Percentiles rank a stretch among this genome's conserved stretches.
Conservation (phyloP, 2,113 vertebrate species). For the Xiphophorus couchianus region DNA sequence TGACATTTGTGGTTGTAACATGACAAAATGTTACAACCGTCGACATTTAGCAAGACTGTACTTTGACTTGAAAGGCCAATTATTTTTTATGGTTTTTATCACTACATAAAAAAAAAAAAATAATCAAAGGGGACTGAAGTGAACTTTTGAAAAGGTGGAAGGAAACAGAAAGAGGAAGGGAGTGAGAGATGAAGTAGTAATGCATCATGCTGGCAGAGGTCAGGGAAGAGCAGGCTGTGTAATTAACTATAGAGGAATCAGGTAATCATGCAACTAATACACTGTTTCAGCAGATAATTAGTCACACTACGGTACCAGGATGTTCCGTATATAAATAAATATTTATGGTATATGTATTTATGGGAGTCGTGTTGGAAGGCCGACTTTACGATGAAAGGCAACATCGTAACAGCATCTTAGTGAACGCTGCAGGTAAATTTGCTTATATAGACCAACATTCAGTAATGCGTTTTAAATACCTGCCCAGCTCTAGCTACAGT, state of each 20-base stretch:
- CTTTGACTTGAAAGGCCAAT: too few relatives aligned
- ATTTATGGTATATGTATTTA: conserved; percentile 14
- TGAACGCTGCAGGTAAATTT: background rate
- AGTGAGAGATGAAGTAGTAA: conserved; percentile 55
- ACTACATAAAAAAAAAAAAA: too few relatives aligned
- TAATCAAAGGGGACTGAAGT: conserved; percentile 33
- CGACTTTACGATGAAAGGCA: background rate
- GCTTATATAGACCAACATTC: background rate
- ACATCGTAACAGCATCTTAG: background rate
- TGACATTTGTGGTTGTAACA: background rate
- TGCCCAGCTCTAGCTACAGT: background rate
- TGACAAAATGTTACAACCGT: background rate
- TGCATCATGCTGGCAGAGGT: conserved; percentile 79
- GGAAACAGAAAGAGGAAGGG: conserved; percentile 16
- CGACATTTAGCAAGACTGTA: too few relatives aligned
- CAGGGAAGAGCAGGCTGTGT: conserved; percentile 70
- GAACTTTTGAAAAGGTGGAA: conserved; percentile 56
- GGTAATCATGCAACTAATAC: conserved; percentile 80
- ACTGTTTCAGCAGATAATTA: conserved; percentile 77
- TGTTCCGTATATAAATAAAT: conserved; percentile 33
- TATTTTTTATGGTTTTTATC: too few relatives aligned
- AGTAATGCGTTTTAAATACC: background rate
- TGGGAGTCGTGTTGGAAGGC: background rate
- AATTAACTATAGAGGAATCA: conserved; percentile 79
- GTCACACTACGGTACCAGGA: conserved; percentile 61